phyloP scores from a whole-genome alignment of 2,888 invertebrate genomes.

The Mayetiola destructor region DNA sequence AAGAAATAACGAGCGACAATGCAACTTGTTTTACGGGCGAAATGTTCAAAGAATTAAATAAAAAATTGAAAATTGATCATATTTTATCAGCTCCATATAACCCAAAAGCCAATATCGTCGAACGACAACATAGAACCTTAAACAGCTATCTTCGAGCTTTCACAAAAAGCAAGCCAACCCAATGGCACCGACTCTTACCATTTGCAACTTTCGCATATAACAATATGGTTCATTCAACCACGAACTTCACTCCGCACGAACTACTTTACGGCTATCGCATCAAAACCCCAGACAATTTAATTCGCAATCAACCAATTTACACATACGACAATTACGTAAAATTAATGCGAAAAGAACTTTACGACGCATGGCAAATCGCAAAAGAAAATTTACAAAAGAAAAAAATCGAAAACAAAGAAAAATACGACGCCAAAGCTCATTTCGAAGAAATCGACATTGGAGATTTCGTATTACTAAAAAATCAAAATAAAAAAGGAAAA shows the following conservation, averaged over 20 bases:
- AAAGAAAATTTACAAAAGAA: not conserved
- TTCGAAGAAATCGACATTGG: not conserved
- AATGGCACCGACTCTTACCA: not conserved
- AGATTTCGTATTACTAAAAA: not conserved
- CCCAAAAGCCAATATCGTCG: not conserved
- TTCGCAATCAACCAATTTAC: not conserved
- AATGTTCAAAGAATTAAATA: not conserved
- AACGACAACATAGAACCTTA: not conserved
- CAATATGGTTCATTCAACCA: not conserved
- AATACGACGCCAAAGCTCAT: not conserved
- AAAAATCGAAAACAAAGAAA: not conserved
- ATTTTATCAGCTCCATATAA: not conserved
- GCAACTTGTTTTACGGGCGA: not conserved
- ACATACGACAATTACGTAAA: not conserved
- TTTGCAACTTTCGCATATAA: not conserved
- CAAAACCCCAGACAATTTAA: not conserved
- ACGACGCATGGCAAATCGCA: not conserved
- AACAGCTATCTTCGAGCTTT: not conserved
- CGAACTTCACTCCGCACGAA: not conserved
- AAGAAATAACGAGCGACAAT: not conserved
- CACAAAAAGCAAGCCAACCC: not conserved
- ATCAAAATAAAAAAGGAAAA: not conserved
- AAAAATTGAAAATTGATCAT: not conserved
- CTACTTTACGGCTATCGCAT: not conserved
- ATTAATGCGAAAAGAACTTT: not conserved